Evolutionary conservation across 2,113 vertebrate genomes (phyloP), one percentile per base, ranked within the genome.

Genomic region (Entelurus aequoreus): DNA sequence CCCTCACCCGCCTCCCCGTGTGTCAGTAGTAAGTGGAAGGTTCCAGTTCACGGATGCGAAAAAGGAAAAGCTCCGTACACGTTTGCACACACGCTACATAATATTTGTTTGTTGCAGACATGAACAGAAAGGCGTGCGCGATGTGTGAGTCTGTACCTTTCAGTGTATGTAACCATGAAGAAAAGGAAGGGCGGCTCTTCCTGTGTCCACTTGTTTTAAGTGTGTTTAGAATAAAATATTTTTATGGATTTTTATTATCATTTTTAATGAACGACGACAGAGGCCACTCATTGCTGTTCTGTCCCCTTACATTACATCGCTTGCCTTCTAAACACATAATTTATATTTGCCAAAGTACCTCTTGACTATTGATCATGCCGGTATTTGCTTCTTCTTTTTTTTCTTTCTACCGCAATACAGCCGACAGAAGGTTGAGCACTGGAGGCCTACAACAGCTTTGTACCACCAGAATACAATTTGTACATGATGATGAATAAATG

Each of bases 231-330:
- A 92, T 94, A 92, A 92, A 80, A 79, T 95, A 94, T 98, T 97
- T 97, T 96, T 96, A 94, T 95, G 93, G 77, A 92, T 92, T 94
- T 92, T 93, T 94, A 93, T 92, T 93, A 90, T 93, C 94, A 93
- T 91, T 91, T 93, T 69, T 64, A 93, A 92, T 90, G 92, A 81
- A 91, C 87, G 63, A 54, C 50, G 58, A 64, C 44, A 83, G 56
- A 78, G 66, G 90, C 83, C 68, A 86, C 88, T 92, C 90, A 91
- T 92, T 92, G 93, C 92, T 92, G 70, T 38, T 56, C 68, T 72
- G 63, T 66, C 74, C 72, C 69, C 47, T 80, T 76, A 62, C 73
- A 66, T 83, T 36, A 74, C 72, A 67, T 71, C 61, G 69, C 81
- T 84, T 87, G 88, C 88, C 86, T 87, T 87, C 78, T 80, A 77